Conservation (phyloP, 2,888 invertebrate species). For the Sericinus montela region DNA sequence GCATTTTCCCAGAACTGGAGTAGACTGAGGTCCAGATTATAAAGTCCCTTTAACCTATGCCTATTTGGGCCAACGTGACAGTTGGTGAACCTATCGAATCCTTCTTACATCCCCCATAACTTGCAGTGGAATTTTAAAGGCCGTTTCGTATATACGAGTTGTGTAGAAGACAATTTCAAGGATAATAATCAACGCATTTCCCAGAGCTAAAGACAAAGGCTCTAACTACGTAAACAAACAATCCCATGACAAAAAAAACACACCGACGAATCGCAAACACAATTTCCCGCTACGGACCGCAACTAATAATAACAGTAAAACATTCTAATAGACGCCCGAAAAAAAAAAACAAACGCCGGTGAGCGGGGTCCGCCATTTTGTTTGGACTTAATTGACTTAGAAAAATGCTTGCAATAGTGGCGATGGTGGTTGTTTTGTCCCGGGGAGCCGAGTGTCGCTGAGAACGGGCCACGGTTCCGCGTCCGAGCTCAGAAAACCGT, state of each 20-base stretch:
- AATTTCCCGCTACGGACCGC: constrained; percentile 25
- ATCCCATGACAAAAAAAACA: constrained; percentile 1
- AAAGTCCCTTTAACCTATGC: too few species aligned
- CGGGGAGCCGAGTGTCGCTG: constrained; percentile 31
- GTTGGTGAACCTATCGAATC: too few species aligned
- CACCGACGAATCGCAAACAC: constrained; percentile 9
- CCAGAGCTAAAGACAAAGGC: neutral
- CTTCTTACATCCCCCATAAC: too few species aligned
- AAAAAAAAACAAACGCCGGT: constrained; percentile 33
- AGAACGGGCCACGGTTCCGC: constrained; percentile 49
- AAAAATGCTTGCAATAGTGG: constrained; percentile 43
- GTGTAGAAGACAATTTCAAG: neutral
- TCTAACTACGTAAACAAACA: neutral
- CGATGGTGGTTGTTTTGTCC: constrained; percentile 34
- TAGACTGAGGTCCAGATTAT: too few species aligned
- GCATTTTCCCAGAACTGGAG: too few species aligned
- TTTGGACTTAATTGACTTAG: constrained; percentile 66
- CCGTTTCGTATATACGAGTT: too few species aligned
- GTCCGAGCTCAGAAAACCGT: constrained; percentile 23
- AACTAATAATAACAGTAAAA: constrained; percentile 51
- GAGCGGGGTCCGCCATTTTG: constrained; percentile 46
- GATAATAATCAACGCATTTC: neutral
- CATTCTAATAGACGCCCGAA: constrained; percentile 40
- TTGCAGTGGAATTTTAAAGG: too few species aligned
- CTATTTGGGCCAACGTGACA: too few species aligned